Base-by-base conservation (phyloP, 2,888 invertebrate species). In the Stenodema calcarata region DNA sequence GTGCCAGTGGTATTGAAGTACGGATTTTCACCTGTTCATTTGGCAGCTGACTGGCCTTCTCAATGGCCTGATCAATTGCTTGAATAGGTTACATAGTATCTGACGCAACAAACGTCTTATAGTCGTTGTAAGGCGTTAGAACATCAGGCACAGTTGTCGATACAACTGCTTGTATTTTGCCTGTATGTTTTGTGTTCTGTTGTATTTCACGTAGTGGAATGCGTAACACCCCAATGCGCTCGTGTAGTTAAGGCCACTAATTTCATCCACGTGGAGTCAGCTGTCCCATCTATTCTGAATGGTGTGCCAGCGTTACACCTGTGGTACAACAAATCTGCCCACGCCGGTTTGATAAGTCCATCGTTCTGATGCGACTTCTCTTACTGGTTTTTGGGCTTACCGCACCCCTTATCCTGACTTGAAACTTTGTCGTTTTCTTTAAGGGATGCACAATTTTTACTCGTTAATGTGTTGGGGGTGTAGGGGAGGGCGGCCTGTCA, bases 201-300 rank as follows among this genome's bases (percentile, higher is more conserved):
- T 44, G 44, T 16, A 44, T 6, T 44, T 44, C 16, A 9, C 16
- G 11, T 44, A 14, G 4, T 6, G 1, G 16, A 44, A 14, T 44
- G 1, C 44, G 9, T 16, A 1, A 1, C 11, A 44, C 16, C 44
- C 16, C 14, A 44, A 44, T 9, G 44, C 44, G n/a, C n/a, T n/a
- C n/a, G 1, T 14, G 9, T 44, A 44, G 16, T 9, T 44, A 16
- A 14, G 16, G 44, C 16, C 16, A 44, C 12, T 41, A 41, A 76
- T 3, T 76, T 76, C 28, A 23, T 69, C 84, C 84, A 84, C 84
- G 70, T 84, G 84, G 84, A 84, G 84, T 84, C 84, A 84, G 84
- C 84, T 70, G 84, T 28, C 47, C 35, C 50, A 50, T 62, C 80
- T 80, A 27, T 80, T 23, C 23, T 28, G 54, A 69, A 81, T 83